phyloP scores from a whole-genome alignment of 2,797 vertebrate genomes.

The Mareca penelope region DNA sequence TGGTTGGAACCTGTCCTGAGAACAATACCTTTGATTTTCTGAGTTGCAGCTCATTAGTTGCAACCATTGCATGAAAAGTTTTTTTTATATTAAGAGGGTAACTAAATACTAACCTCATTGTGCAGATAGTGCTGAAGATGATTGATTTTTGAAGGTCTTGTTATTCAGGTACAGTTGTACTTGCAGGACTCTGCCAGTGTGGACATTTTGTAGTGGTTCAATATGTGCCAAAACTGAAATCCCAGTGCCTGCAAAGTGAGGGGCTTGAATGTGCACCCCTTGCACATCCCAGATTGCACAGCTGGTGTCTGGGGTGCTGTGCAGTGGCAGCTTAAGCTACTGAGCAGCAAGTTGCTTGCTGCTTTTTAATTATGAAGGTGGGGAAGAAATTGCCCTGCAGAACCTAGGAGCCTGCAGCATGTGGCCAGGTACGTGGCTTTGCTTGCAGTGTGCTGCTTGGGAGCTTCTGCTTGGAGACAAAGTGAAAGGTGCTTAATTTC shows the following conservation, averaged over 20 bases:
- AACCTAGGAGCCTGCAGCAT: too few species aligned
- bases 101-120: background rate
- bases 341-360: background rate
- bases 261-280: accelerated
- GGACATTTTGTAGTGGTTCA: background rate
- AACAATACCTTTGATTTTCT: background rate
- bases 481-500: background rate
- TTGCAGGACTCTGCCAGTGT: background rate
- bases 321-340: background rate
- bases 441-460: background rate
- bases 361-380: background rate
- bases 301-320: background rate
- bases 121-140: background rate
- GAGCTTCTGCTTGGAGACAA: background rate
- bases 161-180: background rate
- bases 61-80: background rate
- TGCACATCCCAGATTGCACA: accelerated
- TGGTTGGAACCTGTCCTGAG: background rate
- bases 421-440: accelerated
- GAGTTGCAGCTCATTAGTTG: background rate
- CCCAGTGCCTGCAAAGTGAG: accelerated
- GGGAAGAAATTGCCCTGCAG: background rate
- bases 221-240: background rate
- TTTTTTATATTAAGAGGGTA: background rate
- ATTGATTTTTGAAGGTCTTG: background rate